Evolutionary conservation across 2,113 vertebrate genomes (phyloP), one percentile per base, ranked within the genome.

Genomic region (Cryptomyrus ogoouensis): DNA sequence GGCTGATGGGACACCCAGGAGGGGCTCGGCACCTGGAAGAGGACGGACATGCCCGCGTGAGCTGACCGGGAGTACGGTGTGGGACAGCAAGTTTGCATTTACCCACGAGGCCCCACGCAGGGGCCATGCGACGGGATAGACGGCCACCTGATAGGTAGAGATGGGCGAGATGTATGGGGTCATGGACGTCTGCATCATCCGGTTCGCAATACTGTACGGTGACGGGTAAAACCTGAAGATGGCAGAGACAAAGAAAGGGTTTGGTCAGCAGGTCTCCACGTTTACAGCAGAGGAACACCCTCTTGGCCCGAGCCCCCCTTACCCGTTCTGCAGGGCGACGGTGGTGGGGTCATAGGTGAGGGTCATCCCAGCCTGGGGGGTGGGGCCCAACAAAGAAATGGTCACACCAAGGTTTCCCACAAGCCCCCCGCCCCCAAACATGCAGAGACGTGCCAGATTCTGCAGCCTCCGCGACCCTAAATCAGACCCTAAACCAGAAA

Each of bases 1-100:
- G 98, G 97, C 94, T 98, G 98, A 95, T 99, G 98, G 89, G 97
- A 97, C 97, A 99, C 97, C 98, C 98, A 99, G 91, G 98, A 99
- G 94, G 98, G 98, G 96, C 97, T 99, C 95, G 99, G 98, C 92
- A 99, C 97, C 98, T 99, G 91, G 21, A 91, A 89, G 12, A 35
- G 21, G 52, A 88, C 27, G 89, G n/a, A 90, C 62, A 89, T 24
- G 62, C 84, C 83, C 5, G 88, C 42, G 85, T 17, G 49, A 56
- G 66, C 62, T 2, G 24, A 86, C 84, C 3, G 7, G 74, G 62
- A 80, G 44, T 5, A 10, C 9, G 2, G 24, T 1, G 13, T 0
- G 46, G 74, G 50, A 53, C 12, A 42, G 42, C 6, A 84, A 47
- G 39, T 0, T 3, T 5, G 13, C 39, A 39, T 80, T 6, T 24